These are phyloP conservation scores for Sebastes kiyomatsui DNA, from an alignment of 2,797 vertebrate species.

Conservation along the genomic window DNA sequence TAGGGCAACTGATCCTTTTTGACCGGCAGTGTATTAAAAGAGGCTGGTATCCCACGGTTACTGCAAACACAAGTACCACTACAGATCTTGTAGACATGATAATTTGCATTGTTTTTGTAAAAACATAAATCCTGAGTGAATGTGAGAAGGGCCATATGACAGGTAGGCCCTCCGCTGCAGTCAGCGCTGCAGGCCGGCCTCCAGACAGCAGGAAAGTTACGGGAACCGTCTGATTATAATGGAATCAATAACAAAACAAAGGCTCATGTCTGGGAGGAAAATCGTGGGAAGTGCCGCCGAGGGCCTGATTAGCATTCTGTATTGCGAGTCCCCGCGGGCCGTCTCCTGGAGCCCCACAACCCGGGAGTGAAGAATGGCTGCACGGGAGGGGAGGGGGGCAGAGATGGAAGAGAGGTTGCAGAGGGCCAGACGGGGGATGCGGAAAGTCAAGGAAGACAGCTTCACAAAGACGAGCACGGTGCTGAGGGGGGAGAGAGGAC, in stretches of 20 bases:
- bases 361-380: constrained; percentile 73
- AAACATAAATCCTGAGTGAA: constrained; percentile 39
- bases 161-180: constrained; percentile 54
- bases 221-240: constrained; percentile 73
- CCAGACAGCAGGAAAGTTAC: constrained; percentile 76
- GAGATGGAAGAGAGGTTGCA: constrained; percentile 63
- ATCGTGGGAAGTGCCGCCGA: constrained; percentile 79
- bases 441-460: constrained; percentile 80
- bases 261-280: constrained; percentile 77
- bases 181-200: constrained; percentile 44
- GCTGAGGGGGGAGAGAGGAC: constrained; percentile 25
- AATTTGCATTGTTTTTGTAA: constrained; percentile 2
- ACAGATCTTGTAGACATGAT: constrained; percentile 20
- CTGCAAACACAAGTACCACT: neutral
- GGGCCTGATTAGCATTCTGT: constrained; percentile 82
- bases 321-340: constrained; percentile 67
- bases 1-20: neutral
- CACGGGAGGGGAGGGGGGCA: constrained; percentile 47
- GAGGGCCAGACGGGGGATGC: constrained; percentile 75
- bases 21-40: neutral
- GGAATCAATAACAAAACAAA: constrained; percentile 81
- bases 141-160: constrained; percentile 47
- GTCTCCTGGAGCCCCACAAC: constrained; percentile 70
- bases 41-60: neutral
- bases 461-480: constrained; percentile 74